phyloP scores from a whole-genome alignment of 2,797 vertebrate genomes.

The Sebastes melanostomus region DNA sequence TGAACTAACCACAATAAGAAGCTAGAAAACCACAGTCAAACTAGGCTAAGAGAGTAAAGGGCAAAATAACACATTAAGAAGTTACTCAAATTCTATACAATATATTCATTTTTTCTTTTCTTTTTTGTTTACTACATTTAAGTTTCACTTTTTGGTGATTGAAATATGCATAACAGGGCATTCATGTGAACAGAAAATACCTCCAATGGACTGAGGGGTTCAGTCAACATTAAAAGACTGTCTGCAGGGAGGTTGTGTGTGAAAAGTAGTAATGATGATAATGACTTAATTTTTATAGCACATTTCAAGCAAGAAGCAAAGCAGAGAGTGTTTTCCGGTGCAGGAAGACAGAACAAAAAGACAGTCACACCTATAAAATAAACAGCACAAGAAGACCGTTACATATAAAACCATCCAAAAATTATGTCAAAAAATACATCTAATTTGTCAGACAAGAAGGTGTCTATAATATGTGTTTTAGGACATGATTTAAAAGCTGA shows the following conservation, averaged over 20 bases:
- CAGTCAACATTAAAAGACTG: neutral
- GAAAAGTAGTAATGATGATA: neutral
- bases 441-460: neutral
- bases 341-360: neutral
- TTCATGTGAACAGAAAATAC: neutral
- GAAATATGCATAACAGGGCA: neutral
- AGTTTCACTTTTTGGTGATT: neutral
- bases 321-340: neutral
- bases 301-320: neutral
- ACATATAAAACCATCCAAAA: neutral
- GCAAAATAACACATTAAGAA: neutral
- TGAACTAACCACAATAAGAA: neutral
- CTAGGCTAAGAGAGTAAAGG: neutral
- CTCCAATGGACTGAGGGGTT: neutral
- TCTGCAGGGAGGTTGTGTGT: neutral
- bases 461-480: neutral
- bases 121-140: neutral
- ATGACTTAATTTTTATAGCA: neutral
- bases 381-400: neutral
- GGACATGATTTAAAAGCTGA: no score
- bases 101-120: neutral
- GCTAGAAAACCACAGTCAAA: neutral
- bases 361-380: neutral
- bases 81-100: neutral
- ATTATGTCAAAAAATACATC: rapidly evolving